Base-by-base conservation (phyloP, 2,888 invertebrate species). In the Augiades crinisus region DNA sequence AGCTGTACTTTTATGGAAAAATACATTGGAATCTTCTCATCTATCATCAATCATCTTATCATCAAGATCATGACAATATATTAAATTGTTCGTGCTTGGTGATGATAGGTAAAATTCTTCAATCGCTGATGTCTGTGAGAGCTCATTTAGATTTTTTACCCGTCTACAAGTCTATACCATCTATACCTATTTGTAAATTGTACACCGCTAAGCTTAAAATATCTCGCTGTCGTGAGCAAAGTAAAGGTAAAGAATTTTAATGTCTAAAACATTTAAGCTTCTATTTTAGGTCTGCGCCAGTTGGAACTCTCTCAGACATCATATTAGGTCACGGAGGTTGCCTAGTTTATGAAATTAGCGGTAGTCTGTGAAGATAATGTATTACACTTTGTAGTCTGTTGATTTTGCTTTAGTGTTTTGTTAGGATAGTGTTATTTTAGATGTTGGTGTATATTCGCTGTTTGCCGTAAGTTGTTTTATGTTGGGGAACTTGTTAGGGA, bases 291-390 rank as follows among this genome's bases (percentile, higher is more conserved):
- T 24, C 17, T 14, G 37, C 19, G 30, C 38, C 30, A 21, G 31
- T 47, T 19, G 38, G 31, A 38, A 12, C 24, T 34, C 41, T 49
- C 27, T 34, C 31, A 47, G 33, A 34, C 41, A 41, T 24, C 41
- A 34, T 49, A 41, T 49, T 33, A 24, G 49, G 34, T 49, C 49
- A 49, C 34, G 49, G 41, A 41, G 41, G n/a, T 41, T 40, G 34
- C 24, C 47, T 49, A 24, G 41, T 47, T 47, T 38, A 47, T 30
- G 14, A 38, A 47, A 24, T 36, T 45, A 34, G 27, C 7, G 27
- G 36, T 36, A 34, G 45, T 31, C n/a, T 33, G 22, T n/a, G 22
- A 10, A 31, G 12, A 14, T 38, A 31, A 40, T 41, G 40, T 33
- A 24, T 16, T 31, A 16, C 13, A 17, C 24, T 49, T 17, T 33